A percentile compares a stretch with the other conserved stretches of the same genome.
Conservation (phyloP, 2,113 vertebrate genomes). For the Herpetotheres cachinnans region DNA sequence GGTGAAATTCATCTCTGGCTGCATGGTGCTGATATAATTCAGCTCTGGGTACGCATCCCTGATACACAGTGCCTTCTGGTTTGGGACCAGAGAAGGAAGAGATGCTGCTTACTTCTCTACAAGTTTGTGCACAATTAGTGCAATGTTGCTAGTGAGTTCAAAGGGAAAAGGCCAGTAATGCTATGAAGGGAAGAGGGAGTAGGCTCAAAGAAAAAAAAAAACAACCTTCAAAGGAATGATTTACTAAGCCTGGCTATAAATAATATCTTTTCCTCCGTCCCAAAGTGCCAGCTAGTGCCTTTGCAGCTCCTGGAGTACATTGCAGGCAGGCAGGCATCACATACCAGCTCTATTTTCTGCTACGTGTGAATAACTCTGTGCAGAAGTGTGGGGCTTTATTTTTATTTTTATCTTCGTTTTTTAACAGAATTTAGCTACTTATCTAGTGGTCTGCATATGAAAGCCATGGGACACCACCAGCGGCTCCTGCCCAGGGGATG, state of each 20-base stretch:
- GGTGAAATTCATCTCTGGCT: neutral
- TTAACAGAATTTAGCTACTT: neutral
- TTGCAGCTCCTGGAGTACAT: neutral
- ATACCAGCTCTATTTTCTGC: constrained; percentile 41
- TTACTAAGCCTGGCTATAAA: constrained; percentile 27
- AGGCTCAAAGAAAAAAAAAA: neutral
- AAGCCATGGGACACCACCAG: neutral
- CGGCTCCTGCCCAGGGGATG: neutral
- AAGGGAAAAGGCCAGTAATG: neutral
- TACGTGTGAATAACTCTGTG: neutral
- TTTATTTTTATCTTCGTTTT: neutral
- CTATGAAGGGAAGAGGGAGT: neutral
- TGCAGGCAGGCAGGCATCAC: neutral
- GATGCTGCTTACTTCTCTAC: neutral
- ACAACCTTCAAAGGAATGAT: neutral
- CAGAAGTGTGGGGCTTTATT: neutral
- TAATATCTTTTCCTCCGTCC: neutral
- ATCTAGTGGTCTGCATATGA: neutral
- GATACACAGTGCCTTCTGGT: neutral
- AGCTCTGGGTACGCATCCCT: fast-evolving
- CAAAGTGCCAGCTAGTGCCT: neutral
- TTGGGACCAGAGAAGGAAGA: neutral
- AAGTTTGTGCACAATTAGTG: neutral
- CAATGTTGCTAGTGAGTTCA: fast-evolving
- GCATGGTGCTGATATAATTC: fast-evolving